Base-by-base conservation (phyloP, 2,797 vertebrate genomes). In the Spatula versicolor region DNA sequence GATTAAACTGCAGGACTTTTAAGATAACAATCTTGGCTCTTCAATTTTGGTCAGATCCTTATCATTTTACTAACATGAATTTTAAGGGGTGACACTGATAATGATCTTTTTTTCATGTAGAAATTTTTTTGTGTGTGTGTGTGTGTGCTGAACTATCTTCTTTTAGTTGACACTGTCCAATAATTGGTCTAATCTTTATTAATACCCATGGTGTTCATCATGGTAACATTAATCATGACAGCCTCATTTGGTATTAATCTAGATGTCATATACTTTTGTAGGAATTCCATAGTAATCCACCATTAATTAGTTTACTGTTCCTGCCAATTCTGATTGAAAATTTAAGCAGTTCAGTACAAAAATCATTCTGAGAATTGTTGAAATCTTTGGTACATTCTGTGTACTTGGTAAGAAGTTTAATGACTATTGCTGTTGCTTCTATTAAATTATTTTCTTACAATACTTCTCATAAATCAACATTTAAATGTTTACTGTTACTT, bases 251-350 rank as follows among this genome's bases (percentile, higher is more conserved):
- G 50, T 60, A 76, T 93, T 88, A 96, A 79, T 86, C 56, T 88
- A 76, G 50, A 87, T 90, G 89, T 84, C 84, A 95, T 54, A 81
- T 13, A 55, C 6, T 7, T 89, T 81, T 43, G n/a, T 45, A 88
- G 26, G 63, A 94, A 93, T 76, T 86, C 85, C 84, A 86, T 10
- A 96, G 59, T 48, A 93, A 90, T 89, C 68, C 75, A 60, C 16
- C 26, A 43, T 90, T 90, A 91, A 88, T 69, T 43, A 88, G 56
- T 69, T 83, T 94, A 78, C 63, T 83, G 6, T 59, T 95, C 71
- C 48, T 94, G 71, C 28, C 71, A 95, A 48, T 92, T 93, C 82
- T 86, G 52, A 79, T 35, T 88, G 81, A 95, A 92, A 91, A 82
- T 92, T 86, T 77, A 94, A 91, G 77, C 30, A 67, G 41, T 81